Conservation (phyloP, 2,797 vertebrate genomes). For the Mus caroli region DNA sequence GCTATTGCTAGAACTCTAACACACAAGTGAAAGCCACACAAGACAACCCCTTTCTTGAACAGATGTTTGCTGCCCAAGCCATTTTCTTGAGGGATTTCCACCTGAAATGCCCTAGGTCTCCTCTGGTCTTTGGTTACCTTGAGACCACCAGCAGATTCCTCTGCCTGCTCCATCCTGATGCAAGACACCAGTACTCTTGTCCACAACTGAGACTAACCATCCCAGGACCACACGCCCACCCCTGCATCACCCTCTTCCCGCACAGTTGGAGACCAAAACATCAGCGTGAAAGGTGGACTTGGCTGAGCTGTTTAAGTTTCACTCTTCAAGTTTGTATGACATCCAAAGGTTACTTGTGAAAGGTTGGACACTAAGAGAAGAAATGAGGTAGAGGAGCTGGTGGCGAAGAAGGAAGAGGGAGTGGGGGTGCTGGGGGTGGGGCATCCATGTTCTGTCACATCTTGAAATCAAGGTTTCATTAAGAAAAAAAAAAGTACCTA, state of each 20-base stretch:
- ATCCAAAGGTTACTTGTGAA: background rate
- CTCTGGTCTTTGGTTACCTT: slow-evolving; percentile 28
- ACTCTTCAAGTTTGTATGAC: background rate
- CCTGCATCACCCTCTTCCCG: background rate
- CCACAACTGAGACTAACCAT: background rate
- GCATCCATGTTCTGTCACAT: background rate
- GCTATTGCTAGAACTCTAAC: background rate
- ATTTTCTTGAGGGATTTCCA: background rate
- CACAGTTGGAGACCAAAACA: background rate
- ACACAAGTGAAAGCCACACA: background rate
- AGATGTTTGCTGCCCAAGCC: background rate
- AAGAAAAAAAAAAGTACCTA: background rate
- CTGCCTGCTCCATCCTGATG: background rate
- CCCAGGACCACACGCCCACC: background rate
- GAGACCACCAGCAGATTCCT: background rate
- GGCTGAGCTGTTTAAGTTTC: background rate
- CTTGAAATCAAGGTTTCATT: slow-evolving; percentile 28
- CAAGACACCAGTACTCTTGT: background rate
- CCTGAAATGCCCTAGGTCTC: background rate
- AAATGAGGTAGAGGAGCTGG: background rate
- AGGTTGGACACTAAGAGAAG: background rate
- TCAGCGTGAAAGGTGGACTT: background rate
- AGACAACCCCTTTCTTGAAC: slow-evolving; percentile 35
- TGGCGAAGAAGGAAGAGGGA: too few species aligned
- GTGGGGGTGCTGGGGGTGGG: background rate